Evolutionary conservation across 1,140 invertebrate species (phyloP).

Genomic region (Heliconius congener): DNA sequence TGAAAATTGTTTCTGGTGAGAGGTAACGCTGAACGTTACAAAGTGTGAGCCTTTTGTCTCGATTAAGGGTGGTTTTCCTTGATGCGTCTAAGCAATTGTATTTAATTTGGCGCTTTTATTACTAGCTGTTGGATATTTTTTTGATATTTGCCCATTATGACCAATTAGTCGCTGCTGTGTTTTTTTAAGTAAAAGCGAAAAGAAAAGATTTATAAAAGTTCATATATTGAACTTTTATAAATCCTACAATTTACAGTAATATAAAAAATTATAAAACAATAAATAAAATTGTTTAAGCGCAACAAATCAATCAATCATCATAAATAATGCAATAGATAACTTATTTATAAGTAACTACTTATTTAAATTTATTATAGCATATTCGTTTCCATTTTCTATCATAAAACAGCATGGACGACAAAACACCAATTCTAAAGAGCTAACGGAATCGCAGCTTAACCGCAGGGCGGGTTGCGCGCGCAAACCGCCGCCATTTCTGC

Average conservation of each 20-base stretch:
- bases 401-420: slow-evolving; percentile 1
- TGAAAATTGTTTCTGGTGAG: slow-evolving; percentile 48
- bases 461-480: slow-evolving; percentile 74
- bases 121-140: neutral
- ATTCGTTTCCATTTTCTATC: neutral
- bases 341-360: no score
- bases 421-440: slow-evolving; percentile 6
- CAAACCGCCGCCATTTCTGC: slow-evolving; percentile 70
- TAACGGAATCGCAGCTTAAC: slow-evolving; percentile 41
- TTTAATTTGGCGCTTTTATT: neutral
- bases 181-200: no score
- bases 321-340: no score
- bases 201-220: no score
- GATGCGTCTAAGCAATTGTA: slow-evolving; percentile 10
- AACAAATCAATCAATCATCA: no score
- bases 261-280: no score
- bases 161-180: no score
- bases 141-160: no score
- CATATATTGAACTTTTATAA: no score
- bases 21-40: slow-evolving; percentile 77
- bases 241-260: no score
- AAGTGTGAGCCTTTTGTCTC: slow-evolving; percentile 79
- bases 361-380: no score
- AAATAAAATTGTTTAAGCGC: no score
- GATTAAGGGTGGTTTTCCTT: slow-evolving; percentile 53